Evolutionary conservation across 2,888 invertebrate species (phyloP).

Genomic region (Agonum fuliginosum): DNA sequence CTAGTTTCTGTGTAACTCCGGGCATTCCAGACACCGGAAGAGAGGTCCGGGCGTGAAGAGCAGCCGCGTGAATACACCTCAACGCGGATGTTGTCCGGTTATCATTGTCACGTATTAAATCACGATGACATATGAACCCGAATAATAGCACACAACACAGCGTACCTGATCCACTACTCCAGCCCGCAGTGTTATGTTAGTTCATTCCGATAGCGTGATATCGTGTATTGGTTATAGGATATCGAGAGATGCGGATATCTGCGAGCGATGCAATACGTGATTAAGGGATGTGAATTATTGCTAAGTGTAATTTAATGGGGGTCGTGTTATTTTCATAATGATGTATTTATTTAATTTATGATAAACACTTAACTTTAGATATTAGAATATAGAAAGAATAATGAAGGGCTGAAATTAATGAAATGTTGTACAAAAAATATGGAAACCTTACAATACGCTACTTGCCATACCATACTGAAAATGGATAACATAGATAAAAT

Average conservation of each 20-base stretch:
- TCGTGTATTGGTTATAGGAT: background rate
- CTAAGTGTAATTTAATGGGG: too few relatives aligned
- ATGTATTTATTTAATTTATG: too few relatives aligned
- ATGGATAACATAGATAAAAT: too few relatives aligned
- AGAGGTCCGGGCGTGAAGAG: background rate
- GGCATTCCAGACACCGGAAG: background rate
- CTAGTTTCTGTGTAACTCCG: too few relatives aligned
- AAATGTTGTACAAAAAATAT: too few relatives aligned
- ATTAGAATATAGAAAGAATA: too few relatives aligned
- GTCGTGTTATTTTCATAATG: too few relatives aligned
- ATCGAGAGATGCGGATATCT: background rate
- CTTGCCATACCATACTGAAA: too few relatives aligned
- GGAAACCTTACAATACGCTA: too few relatives aligned
- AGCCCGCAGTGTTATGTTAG: background rate
- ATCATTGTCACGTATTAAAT: conserved; percentile 48
- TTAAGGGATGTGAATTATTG: background rate
- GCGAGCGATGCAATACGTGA: background rate
- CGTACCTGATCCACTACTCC: conserved; percentile 2
- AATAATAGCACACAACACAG: background rate
- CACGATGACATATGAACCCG: conserved; percentile 33
- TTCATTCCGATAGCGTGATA: background rate
- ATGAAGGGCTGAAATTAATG: too few relatives aligned
- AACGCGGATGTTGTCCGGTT: conserved; percentile 33
- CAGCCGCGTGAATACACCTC: conserved; percentile 22
- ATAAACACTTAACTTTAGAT: too few relatives aligned